Conservation (phyloP, 1,140 invertebrate species). For the Drosophila bocki region DNA sequence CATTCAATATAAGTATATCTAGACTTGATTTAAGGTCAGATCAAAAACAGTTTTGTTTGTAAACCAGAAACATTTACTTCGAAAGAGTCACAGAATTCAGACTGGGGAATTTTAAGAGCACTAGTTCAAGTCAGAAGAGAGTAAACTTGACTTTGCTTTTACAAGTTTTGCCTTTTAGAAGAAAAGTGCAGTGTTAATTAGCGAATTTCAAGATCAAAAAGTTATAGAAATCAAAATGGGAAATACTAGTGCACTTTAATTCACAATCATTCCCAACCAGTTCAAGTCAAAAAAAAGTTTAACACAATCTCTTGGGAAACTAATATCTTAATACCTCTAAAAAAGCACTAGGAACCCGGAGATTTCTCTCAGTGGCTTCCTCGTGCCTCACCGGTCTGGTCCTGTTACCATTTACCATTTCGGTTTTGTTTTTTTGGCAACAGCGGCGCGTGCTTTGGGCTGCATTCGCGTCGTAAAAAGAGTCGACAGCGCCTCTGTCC, state of each 20-base stretch:
- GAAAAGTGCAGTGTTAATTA: too few relatives aligned
- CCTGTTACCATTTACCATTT: constrained; percentile 41
- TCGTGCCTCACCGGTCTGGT: constrained; percentile 2
- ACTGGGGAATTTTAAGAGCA: too few relatives aligned
- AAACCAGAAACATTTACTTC: not conserved
- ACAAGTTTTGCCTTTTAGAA: too few relatives aligned
- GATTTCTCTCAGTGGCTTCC: not conserved
- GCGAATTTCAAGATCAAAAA: not conserved
- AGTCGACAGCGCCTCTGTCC: constrained; percentile 2
- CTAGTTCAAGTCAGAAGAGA: too few relatives aligned
- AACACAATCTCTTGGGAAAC: too few relatives aligned
- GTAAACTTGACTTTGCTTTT: too few relatives aligned
- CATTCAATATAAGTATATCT: too few relatives aligned
- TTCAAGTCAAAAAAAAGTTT: not conserved
- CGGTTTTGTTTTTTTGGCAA: constrained; percentile 14
- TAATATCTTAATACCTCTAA: not conserved
- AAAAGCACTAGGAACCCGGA: not conserved
- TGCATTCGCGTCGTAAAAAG: constrained; percentile 38
- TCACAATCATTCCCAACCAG: not conserved
- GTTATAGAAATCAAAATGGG: not conserved
- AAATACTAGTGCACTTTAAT: not conserved
- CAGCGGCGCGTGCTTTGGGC: constrained; percentile 41
- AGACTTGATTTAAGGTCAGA: not conserved
- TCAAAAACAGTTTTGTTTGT: not conserved
- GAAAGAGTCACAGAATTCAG: too few relatives aligned